Base-by-base conservation (phyloP, 2,113 vertebrate species). In the Neodontobutis hainanensis region DNA sequence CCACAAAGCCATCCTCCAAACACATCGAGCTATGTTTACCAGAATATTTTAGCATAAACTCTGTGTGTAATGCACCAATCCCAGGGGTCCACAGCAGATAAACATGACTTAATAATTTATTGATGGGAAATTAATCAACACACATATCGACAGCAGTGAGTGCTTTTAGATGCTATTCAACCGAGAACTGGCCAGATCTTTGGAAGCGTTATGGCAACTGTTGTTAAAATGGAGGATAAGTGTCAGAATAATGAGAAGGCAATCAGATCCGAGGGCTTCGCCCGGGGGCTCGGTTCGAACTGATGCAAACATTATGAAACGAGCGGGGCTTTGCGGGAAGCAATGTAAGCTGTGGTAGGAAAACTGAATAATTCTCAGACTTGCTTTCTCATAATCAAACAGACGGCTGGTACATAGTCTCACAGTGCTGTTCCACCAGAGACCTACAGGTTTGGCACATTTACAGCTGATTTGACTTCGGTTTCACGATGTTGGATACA, bases 241-340 rank as follows among this genome's bases (percentile, higher is more conserved):
- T 70, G 62, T 63, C 45, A 63, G 78, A 68, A 77, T 87, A 87
- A 85, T 74, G 50, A 87, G 68, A 72, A 51, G 59, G 47, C 64
- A 74, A 81, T 61, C 68, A 68, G 64, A 73, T 82, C 57, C 38
- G 1, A 10, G 52, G 77, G 77, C 65, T 68, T 65, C 38, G 65
- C 81, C 76, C 62, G 36, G 68, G 74, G 72, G 68, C 70, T 85
- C 44, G 60, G 73, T 78, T 81, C 69, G 82, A 73, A 84, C 78
- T 87, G 87, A 89, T 71, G 86, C 85, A 88, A 89, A 82, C 79
- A 62, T 65, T 72, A 43, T 75, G 86, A 89, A 91, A 90, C 64
- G 65, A 63, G 68, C 65, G 44, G 12, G 8, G 32, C 58, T 36
- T 58, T 53, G 51, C 12, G 0, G 51, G 48, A 71, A 68, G 51